These are phyloP conservation scores for Eupristina koningsbergeri DNA, from an alignment of 1,140 invertebrate genomes.

Conservation along the genomic window DNA sequence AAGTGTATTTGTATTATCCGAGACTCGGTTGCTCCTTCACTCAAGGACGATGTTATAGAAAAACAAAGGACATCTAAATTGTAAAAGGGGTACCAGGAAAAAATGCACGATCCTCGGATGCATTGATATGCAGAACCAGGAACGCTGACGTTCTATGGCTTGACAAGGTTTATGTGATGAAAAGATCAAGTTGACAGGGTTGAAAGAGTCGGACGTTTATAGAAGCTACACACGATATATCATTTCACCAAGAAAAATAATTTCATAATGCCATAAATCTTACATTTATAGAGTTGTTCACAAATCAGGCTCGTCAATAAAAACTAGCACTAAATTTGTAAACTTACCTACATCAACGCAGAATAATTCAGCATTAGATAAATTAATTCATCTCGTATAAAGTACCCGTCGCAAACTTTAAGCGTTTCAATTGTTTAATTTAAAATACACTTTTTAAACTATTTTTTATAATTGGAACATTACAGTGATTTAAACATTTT, in stretches of 20 bases:
- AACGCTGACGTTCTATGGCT: too few species aligned
- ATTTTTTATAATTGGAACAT: too few species aligned
- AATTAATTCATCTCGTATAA: too few species aligned
- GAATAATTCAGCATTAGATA: too few species aligned
- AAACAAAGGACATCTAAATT: too few species aligned
- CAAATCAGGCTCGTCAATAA: not conserved
- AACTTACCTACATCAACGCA: not conserved
- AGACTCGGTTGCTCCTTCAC: constrained; percentile 49
- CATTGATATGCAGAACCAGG: too few species aligned
- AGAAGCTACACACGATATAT: not conserved
- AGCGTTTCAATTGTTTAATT: too few species aligned
- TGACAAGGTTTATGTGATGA: not conserved
- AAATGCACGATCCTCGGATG: constrained; percentile 34
- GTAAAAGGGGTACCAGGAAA: constrained; percentile 51
- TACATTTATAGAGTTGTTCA: not conserved
- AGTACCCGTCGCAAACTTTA: too few species aligned
- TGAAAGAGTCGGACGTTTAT: not conserved
- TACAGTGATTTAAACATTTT: too few species aligned
- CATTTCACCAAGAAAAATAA: not conserved
- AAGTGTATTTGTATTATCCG: not conserved
- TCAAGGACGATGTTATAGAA: constrained; percentile 49
- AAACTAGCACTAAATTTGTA: not conserved
- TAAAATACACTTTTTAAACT: too few species aligned
- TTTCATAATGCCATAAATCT: constrained; percentile 1
- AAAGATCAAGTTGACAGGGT: not conserved